Conservation (phyloP, 2,113 vertebrate genomes). For the Sprattus sprattus region DNA sequence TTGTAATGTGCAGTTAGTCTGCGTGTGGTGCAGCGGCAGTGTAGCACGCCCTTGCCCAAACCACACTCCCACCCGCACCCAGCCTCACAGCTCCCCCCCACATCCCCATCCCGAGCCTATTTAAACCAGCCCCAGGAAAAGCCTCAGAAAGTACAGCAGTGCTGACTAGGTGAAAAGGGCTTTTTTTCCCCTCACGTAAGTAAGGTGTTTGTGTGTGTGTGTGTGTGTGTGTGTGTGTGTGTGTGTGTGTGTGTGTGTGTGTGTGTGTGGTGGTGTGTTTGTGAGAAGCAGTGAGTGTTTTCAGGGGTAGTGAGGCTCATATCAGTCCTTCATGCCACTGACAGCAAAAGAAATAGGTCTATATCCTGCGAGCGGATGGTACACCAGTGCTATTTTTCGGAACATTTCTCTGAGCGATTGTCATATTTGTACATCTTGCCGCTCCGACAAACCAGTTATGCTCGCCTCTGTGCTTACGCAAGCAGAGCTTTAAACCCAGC, state of each 20-base stretch:
- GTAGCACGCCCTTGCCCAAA: neutral
- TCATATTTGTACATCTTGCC: constrained; percentile 5
- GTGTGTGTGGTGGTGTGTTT: neutral
- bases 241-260: constrained; percentile 11
- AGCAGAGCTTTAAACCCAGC: neutral
- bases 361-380: neutral
- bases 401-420: neutral
- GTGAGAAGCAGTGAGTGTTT: neutral
- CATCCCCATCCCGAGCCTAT: neutral
- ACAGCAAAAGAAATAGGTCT: neutral
- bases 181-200: neutral
- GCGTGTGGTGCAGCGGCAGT: neutral
- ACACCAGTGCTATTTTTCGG: neutral
- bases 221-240: constrained; percentile 22
- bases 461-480: neutral
- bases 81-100: neutral
- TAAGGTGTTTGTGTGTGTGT: constrained; percentile 4
- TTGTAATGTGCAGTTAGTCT: constrained; percentile 4
- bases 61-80: neutral
- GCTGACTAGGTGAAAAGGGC: neutral
- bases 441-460: neutral
- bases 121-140: constrained; percentile 2
- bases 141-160: neutral
- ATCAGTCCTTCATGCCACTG: neutral
- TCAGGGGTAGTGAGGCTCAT: neutral